These are phyloP conservation scores for Phaenicophaeus curvirostris DNA, from an alignment of 2,797 vertebrate species.

Conservation along the genomic window DNA sequence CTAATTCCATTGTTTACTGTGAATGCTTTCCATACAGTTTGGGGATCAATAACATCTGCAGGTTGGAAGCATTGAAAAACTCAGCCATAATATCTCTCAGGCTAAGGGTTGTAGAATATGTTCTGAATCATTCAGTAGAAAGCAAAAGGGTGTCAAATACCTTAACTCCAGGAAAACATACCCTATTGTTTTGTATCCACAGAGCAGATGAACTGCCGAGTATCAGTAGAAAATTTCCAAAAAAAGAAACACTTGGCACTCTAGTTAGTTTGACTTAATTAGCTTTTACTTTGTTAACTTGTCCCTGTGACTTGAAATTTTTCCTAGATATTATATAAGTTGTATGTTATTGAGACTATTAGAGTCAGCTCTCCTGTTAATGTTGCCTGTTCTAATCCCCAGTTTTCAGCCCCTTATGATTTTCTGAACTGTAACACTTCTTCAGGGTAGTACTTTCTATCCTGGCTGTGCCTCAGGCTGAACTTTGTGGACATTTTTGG, in stretches of 20 bases:
- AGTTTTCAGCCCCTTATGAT: neutral
- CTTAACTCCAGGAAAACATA: neutral
- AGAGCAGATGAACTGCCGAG: neutral
- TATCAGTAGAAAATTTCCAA: neutral
- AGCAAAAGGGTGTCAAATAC: neutral
- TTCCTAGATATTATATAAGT: neutral
- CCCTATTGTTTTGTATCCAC: neutral
- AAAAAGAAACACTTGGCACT: neutral
- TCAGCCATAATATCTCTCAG: neutral
- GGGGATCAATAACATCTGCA: neutral
- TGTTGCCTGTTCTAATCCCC: neutral
- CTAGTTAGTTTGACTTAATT: neutral
- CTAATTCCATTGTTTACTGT: neutral
- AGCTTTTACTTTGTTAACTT: neutral
- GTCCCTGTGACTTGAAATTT: neutral
- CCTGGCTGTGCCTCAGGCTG: neutral
- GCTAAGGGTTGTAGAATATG: neutral
- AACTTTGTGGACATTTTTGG: slow-evolving; percentile 5
- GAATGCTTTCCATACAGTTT: neutral
- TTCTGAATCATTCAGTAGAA: neutral
- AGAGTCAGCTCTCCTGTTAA: neutral
- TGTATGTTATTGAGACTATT: neutral
- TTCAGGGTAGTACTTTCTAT: neutral
- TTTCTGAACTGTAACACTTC: neutral
- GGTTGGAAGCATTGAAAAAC: neutral